Evolutionary conservation across 2,888 invertebrate species (phyloP).

Genomic region (Brachyptera putata): DNA sequence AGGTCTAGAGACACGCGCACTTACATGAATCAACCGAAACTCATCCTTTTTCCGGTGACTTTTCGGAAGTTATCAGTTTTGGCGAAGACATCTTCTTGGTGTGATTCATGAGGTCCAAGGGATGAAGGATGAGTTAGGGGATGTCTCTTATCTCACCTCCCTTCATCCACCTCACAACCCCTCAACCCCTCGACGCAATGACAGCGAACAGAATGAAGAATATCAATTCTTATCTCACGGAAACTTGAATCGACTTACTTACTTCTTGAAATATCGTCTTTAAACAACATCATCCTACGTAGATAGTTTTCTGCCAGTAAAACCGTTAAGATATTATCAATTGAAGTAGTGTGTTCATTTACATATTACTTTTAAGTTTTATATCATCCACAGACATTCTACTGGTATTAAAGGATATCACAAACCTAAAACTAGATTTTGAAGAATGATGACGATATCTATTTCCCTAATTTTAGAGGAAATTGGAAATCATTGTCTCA

Average conservation of each 20-base stretch:
- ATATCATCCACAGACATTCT: too few relatives aligned
- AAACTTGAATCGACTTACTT: too few relatives aligned
- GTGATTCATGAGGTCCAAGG: slow-evolving; percentile 21
- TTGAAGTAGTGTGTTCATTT: too few relatives aligned
- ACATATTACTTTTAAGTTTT: too few relatives aligned
- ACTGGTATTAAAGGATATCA: too few relatives aligned
- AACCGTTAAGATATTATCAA: too few relatives aligned
- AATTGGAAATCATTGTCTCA: too few relatives aligned
- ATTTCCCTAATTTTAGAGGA: too few relatives aligned
- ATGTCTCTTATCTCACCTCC: slow-evolving; percentile 18
- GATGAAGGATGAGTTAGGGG: slow-evolving; percentile 22
- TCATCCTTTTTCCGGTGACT: slow-evolving; percentile 7
- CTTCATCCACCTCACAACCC: neutral
- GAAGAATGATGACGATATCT: too few relatives aligned
- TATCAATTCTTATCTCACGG: slow-evolving; percentile 27
- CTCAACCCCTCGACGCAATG: slow-evolving; percentile 19
- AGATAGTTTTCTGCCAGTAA: too few relatives aligned
- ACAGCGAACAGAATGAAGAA: slow-evolving; percentile 27
- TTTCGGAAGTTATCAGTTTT: slow-evolving; percentile 20
- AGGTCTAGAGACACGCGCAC: too few relatives aligned
- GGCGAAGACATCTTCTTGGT: slow-evolving; percentile 18
- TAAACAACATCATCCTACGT: neutral
- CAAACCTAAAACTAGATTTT: too few relatives aligned
- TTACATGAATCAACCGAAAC: neutral
- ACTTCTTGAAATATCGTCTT: neutral